Percentiles rank a stretch among this genome's conserved stretches.
Conservation (phyloP, 2,888 invertebrate genomes). For the Aphodius sticticus region DNA sequence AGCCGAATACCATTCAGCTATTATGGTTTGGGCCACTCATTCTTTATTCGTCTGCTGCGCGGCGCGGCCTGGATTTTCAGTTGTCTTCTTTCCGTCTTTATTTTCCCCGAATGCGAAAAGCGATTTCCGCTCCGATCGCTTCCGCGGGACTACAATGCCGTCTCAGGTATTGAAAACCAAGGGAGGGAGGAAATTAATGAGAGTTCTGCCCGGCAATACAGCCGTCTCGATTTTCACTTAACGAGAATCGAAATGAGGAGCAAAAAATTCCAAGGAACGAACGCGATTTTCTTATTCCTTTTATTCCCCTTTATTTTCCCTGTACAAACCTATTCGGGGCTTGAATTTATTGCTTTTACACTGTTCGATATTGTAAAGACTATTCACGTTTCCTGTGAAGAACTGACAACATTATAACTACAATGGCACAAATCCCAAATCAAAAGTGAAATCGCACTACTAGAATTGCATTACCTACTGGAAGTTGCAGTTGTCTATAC, state of each 20-base stretch:
- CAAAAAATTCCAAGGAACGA: slow-evolving; percentile 23
- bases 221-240: slow-evolving; percentile 43
- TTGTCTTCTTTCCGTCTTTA: slow-evolving; percentile 40
- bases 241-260: slow-evolving; percentile 39
- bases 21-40: slow-evolving; percentile 14
- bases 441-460: no score
- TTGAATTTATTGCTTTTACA: slow-evolving; percentile 5
- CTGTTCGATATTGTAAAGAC: not conserved
- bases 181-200: slow-evolving; percentile 46
- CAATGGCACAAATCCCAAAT: no score
- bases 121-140: slow-evolving; percentile 45
- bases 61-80: slow-evolving; percentile 32
- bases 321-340: not conserved
- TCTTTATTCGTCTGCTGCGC: slow-evolving; percentile 31
- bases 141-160: slow-evolving; percentile 44
- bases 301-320: slow-evolving; percentile 24
- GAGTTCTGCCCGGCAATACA: slow-evolving; percentile 40
- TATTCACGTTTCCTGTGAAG: no score
- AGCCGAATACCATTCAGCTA: not conserved
- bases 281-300: slow-evolving; percentile 33
- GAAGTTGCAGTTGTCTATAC: no score
- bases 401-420: no score
- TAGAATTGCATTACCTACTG: no score
- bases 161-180: slow-evolving; percentile 46
- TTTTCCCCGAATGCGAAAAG: slow-evolving; percentile 4